phyloP scores from a whole-genome alignment of 2,888 invertebrate species.

The Noctua janthina region DNA sequence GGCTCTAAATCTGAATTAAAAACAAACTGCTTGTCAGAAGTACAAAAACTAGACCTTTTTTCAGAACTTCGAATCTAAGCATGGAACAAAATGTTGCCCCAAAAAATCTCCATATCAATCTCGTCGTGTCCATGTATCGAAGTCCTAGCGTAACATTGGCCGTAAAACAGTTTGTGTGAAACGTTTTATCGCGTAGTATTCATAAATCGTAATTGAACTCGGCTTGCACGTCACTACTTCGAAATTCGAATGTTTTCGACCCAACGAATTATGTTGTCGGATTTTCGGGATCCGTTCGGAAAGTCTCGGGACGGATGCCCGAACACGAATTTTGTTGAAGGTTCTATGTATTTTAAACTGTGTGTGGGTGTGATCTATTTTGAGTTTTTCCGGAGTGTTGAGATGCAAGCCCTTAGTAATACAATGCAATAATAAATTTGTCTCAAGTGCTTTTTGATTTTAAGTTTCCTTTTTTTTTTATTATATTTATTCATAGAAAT shows the following conservation, averaged over 20 bases:
- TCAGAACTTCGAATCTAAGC: neutral
- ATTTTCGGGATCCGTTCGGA: slow-evolving; percentile 40
- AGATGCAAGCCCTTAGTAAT: neutral
- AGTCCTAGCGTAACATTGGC: slow-evolving; percentile 60
- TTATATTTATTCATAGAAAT: too few relatives aligned
- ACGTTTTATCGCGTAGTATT: slow-evolving; percentile 53
- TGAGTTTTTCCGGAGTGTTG: neutral
- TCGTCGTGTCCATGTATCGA: slow-evolving; percentile 32
- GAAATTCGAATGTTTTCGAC: slow-evolving; percentile 22
- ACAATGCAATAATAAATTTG: neutral
- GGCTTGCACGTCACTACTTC: slow-evolving; percentile 45
- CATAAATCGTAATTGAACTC: slow-evolving; percentile 60
- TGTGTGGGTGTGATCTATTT: slow-evolving; percentile 19
- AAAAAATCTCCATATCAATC: slow-evolving; percentile 26
- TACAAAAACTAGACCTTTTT: slow-evolving; percentile 16
- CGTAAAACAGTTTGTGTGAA: slow-evolving; percentile 54
- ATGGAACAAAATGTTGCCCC: neutral
- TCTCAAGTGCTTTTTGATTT: neutral
- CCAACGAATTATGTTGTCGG: slow-evolving; percentile 38
- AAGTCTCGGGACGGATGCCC: slow-evolving; percentile 37
- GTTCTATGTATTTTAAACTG: slow-evolving; percentile 35
- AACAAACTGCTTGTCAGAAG: neutral
- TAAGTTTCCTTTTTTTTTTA: neutral
- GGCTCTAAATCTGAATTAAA: neutral
- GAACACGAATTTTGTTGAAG: slow-evolving; percentile 46